Evolutionary conservation across 2,797 vertebrate genomes (phyloP).

Genomic region (Zalophus californianus): DNA sequence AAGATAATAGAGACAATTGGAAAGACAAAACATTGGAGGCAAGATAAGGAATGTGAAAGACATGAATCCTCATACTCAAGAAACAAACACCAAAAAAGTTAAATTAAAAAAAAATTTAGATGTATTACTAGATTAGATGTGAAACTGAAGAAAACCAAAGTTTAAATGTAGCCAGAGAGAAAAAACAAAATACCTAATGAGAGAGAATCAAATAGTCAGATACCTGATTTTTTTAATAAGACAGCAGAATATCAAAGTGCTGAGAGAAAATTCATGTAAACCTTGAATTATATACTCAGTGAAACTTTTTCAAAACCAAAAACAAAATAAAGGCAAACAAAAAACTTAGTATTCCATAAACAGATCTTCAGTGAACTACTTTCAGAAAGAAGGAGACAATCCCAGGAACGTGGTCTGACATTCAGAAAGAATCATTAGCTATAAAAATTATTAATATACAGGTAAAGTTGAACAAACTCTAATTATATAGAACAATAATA

Average conservation of each 20-base stretch:
- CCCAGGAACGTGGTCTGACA: background rate
- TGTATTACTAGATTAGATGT: background rate
- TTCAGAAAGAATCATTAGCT: background rate
- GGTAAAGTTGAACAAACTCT: background rate
- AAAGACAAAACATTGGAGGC: background rate
- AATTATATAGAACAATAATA: background rate
- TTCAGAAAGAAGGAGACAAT: background rate
- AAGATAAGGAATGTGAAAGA: background rate
- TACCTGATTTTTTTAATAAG: background rate
- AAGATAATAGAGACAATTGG: background rate
- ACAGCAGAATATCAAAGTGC: background rate
- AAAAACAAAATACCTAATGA: conserved; percentile 31
- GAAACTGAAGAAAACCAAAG: background rate
- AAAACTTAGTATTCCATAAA: background rate
- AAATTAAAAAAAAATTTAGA: background rate
- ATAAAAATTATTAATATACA: background rate
- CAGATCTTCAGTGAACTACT: background rate
- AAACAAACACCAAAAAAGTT: background rate
- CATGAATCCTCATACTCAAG: background rate
- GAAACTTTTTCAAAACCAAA: conserved; percentile 19
- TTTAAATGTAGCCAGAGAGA: conserved; percentile 32
- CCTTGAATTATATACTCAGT: background rate
- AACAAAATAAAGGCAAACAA: background rate
- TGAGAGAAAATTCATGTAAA: background rate
- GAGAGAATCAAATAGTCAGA: background rate